Evolutionary conservation across 2,797 vertebrate genomes (phyloP).

Genomic region (Antrozous pallidus): DNA sequence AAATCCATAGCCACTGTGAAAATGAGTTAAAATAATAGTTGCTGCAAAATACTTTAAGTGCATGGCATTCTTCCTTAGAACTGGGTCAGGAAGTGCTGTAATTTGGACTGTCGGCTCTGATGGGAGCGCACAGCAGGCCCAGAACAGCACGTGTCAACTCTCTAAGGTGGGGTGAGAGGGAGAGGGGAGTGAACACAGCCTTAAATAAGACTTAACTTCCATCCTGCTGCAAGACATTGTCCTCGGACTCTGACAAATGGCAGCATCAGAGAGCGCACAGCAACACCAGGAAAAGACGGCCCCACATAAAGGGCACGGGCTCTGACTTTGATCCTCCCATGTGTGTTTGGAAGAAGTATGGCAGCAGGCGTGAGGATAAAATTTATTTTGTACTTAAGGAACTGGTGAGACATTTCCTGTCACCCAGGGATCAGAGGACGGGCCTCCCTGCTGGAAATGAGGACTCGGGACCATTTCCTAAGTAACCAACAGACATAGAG

Average conservation of each 20-base stretch:
- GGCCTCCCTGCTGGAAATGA: neutral
- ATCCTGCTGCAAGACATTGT: neutral
- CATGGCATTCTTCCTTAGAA: slow-evolving; percentile 51
- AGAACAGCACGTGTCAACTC: neutral
- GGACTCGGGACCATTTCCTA: neutral
- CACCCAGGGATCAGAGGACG: neutral
- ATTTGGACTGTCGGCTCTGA: slow-evolving; percentile 26
- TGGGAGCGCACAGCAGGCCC: neutral
- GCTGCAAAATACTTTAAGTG: slow-evolving; percentile 45
- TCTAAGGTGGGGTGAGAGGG: neutral
- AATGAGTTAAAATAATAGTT: slow-evolving; percentile 66
- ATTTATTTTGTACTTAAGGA: neutral
- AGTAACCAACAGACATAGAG: neutral
- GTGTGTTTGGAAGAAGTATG: rapidly evolving
- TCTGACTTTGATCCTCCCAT: neutral
- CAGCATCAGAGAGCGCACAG: neutral
- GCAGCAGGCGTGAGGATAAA: neutral
- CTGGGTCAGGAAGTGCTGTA: slow-evolving; percentile 7
- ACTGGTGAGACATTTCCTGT: neutral
- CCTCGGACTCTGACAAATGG: neutral
- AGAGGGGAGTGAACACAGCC: neutral
- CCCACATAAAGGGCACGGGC: neutral
- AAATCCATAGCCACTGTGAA: slow-evolving; percentile 22
- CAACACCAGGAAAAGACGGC: neutral
- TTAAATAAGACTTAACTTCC: slow-evolving; percentile 8